A percentile compares a stretch with the other conserved stretches of the same genome.
Evolutionary conservation across 2,113 vertebrate genomes (phyloP).

Genomic region (Gobiocypris rarus): DNA sequence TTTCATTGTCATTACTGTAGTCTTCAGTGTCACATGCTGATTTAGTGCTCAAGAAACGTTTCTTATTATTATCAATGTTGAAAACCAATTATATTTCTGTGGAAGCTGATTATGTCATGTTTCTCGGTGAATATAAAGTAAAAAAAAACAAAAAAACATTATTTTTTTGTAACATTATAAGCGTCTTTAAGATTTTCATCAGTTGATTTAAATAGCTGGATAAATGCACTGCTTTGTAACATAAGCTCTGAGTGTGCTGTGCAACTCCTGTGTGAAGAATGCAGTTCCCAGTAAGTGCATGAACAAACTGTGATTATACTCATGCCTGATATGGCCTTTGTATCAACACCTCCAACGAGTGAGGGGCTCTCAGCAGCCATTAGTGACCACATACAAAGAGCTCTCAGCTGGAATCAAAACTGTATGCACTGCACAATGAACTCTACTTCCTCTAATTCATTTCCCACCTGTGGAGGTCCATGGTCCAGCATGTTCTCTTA

Average conservation of each 20-base stretch:
- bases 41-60: neutral
- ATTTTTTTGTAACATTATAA: too few relatives aligned
- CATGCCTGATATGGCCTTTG: conserved; percentile 43
- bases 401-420: conserved; percentile 55
- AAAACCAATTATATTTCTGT: neutral
- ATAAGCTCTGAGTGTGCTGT: neutral
- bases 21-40: neutral
- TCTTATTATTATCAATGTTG: neutral
- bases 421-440: conserved; percentile 53
- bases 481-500: conserved; percentile 81
- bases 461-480: conserved; percentile 85
- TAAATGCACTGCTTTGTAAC: neutral
- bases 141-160: too few relatives aligned
- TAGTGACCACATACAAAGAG: conserved; percentile 44
- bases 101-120: neutral
- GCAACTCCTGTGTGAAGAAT: conserved; percentile 13
- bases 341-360: conserved; percentile 57
- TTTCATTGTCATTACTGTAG: neutral
- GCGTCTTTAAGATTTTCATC: neutral
- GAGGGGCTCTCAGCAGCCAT: conserved; percentile 43
- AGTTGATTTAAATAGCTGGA: neutral
- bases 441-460: conserved; percentile 74
- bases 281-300: conserved; percentile 38
- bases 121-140: neutral
- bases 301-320: conserved; percentile 43